Conservation (phyloP, 2,113 vertebrate genomes). For the Apodemus speciosus region DNA sequence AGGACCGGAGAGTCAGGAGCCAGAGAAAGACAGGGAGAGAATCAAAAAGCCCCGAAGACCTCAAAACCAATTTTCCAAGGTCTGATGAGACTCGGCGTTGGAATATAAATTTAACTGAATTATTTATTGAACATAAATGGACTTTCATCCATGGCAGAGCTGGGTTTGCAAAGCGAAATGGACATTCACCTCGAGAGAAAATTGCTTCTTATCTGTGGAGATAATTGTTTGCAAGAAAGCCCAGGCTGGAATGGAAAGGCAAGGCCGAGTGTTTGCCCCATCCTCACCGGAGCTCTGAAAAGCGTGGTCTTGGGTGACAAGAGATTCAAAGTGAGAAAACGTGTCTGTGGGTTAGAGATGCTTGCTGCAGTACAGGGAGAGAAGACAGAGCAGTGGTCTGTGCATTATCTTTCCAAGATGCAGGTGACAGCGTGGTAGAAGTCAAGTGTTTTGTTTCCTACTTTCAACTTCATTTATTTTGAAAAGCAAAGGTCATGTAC, state of each 20-base stretch:
- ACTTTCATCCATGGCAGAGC: not conserved
- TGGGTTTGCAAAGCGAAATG: not conserved
- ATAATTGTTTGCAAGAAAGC: not conserved
- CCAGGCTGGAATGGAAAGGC: not conserved
- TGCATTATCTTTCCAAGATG: not conserved
- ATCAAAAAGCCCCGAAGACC: not conserved
- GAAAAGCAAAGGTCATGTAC: not conserved
- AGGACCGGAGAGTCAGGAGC: too few species aligned
- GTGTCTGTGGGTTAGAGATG: not conserved
- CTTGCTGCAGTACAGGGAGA: fast-evolving
- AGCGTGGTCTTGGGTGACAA: not conserved
- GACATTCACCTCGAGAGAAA: not conserved
- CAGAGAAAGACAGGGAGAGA: not conserved
- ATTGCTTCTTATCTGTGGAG: not conserved
- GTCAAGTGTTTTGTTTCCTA: not conserved
- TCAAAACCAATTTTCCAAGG: not conserved
- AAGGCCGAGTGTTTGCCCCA: not conserved
- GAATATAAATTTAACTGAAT: not conserved
- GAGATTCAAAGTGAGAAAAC: too few species aligned
- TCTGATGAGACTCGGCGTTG: not conserved
- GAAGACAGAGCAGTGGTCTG: not conserved
- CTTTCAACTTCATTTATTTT: not conserved
- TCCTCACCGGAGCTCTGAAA: not conserved
- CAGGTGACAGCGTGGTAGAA: too few species aligned
- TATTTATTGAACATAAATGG: constrained; percentile 39